These are phyloP conservation scores for Monopis laevigella DNA, from an alignment of 2,888 invertebrate genomes.

Conservation along the genomic window DNA sequence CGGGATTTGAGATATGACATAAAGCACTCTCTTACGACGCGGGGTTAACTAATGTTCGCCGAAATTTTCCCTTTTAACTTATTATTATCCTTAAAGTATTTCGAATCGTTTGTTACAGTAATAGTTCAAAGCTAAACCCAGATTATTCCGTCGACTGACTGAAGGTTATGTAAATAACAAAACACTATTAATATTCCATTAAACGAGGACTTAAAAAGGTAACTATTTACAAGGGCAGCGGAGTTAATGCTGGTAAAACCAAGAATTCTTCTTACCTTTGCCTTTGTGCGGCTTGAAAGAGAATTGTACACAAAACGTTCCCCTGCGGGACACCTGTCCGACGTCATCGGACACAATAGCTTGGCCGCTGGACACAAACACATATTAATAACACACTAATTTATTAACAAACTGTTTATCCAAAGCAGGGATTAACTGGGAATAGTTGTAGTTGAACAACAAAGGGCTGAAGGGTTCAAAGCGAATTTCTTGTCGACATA, in stretches of 20 bases:
- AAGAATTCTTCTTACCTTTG: conserved; percentile 42
- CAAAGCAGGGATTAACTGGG: conserved; percentile 56
- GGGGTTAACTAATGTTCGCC: conserved; percentile 33
- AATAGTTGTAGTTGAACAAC: conserved; percentile 67
- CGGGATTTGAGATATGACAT: conserved; percentile 67
- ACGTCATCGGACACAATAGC: conserved; percentile 41
- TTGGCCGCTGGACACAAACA: conserved; percentile 28
- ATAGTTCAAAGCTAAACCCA: no score
- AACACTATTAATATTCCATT: no score
- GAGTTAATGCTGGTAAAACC: conserved; percentile 26
- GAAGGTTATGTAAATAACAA: no score
- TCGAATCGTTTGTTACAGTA: no score
- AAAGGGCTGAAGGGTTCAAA: conserved; percentile 65
- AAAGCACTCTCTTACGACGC: conserved; percentile 52
- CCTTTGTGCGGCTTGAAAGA: conserved; percentile 53
- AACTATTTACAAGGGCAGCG: conserved; percentile 38
- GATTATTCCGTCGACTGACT: no score
- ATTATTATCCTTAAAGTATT: no score
- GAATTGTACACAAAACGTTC: conserved; percentile 32
- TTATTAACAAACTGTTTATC: conserved; percentile 67
- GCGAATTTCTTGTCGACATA: conserved; percentile 67
- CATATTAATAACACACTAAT: conserved; percentile 67
- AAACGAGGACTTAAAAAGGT: conserved; percentile 42
- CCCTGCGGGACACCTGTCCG: conserved; percentile 57
- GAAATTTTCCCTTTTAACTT: conserved; percentile 36